Evolutionary conservation across 2,888 invertebrate genomes (phyloP), one percentile per base, ranked within the genome.

Genomic region (Celastrina argiolus): DNA sequence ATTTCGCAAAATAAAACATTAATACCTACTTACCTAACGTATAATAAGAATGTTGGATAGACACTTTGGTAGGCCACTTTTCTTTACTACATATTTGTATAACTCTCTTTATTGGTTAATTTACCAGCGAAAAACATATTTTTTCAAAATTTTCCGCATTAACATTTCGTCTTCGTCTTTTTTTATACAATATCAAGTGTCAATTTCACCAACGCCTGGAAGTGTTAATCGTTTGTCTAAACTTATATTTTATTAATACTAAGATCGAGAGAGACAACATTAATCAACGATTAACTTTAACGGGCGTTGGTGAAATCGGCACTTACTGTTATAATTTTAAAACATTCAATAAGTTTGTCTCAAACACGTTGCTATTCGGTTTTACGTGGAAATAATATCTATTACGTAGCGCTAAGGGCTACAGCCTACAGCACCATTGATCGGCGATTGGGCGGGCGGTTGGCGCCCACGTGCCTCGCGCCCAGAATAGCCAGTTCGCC

Each of bases 401-500:
- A 72, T 66, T 56, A 63, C 69, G 66, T 73, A 69, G 70, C 70
- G 69, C 70, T 73, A 71, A 72, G 73, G 73, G 75, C 70, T 73
- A 72, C 83, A 83, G 84, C 80, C 70, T 73, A 72, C 83, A 83
- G 84, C 80, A 78, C 84, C 88, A 88, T 88, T 87, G 88, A 88
- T 85, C 86, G 85, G 80, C 80, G 36, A 36, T 36, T 36, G 82
- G 84, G 83, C 80, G 84, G 81, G 78, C 72, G 78, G 77, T 74
- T 79, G 63, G 69, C 82, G 81, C 87, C 89, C 90, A 89, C 90
- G 90, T 88, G 89, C 82, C 83, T 83, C 80, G 76, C 70, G 81
- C 87, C 82, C 81, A 85, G 87, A 91, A 91, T 91, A 91, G 88
- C 81, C 87, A 89, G 90, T 90, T 81, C 74, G 82, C 81, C 79